phyloP scores from a whole-genome alignment of 1,140 invertebrate genomes.

The Aphelenchoides fujianensis region DNA sequence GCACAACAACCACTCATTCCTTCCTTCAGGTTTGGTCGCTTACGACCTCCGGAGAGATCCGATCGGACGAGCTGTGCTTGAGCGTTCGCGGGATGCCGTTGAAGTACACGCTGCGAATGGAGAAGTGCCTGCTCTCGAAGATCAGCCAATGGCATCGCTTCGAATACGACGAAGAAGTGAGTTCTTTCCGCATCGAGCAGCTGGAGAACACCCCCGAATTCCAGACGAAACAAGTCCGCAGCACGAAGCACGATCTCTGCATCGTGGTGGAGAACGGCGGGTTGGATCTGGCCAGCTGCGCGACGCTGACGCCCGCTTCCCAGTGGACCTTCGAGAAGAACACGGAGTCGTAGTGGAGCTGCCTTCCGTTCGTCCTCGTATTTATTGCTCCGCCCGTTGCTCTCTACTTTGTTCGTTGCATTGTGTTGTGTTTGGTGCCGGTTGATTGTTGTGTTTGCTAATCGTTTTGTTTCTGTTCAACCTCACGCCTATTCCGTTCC shows the following conservation, averaged over 20 bases:
- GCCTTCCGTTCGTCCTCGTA: background rate
- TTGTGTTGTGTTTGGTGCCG: background rate
- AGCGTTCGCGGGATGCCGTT: constrained; percentile 19
- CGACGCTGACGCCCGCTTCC: background rate
- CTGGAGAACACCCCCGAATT: too few relatives aligned
- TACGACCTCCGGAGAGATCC: constrained; percentile 43
- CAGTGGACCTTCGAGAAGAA: constrained; percentile 26
- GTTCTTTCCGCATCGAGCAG: background rate
- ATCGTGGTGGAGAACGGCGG: constrained; percentile 20
- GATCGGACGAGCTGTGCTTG: constrained; percentile 47
- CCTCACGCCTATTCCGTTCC: too few relatives aligned
- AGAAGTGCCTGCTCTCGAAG: constrained; percentile 38
- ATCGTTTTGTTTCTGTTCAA: too few relatives aligned
- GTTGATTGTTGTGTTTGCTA: too few relatives aligned
- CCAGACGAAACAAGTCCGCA: background rate
- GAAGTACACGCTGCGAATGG: constrained; percentile 33
- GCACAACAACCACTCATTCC: constrained; percentile 10
- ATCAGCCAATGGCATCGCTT: constrained; percentile 35
- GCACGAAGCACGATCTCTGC: constrained; percentile 13
- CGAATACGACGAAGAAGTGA: constrained; percentile 33
- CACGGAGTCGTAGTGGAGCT: constrained; percentile 15
- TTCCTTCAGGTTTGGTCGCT: constrained; percentile 41
- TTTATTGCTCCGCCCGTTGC: background rate
- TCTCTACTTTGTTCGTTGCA: background rate
- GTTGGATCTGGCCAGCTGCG: constrained; percentile 14